Evolutionary conservation across 1,140 invertebrate genomes (phyloP).

Genomic region (Ruditapes philippinarum): DNA sequence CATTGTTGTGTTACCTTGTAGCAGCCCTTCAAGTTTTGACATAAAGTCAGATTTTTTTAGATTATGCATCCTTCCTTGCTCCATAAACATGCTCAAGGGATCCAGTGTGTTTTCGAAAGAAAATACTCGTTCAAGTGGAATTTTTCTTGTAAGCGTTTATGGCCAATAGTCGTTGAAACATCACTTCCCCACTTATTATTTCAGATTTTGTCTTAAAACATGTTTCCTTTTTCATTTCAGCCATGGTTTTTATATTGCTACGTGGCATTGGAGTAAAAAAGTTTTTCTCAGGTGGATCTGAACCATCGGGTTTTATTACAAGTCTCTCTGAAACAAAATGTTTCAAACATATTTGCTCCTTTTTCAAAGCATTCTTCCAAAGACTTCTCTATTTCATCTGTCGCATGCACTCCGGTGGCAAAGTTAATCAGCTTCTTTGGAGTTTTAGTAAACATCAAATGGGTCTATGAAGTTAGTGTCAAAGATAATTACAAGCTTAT

Average conservation of each 20-base stretch:
- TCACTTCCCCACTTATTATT: neutral
- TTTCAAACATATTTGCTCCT: neutral
- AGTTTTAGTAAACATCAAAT: neutral
- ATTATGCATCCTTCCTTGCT: neutral
- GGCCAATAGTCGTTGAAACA: slow-evolving; percentile 33
- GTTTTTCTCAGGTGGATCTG: neutral
- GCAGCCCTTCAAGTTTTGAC: neutral
- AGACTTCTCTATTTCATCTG: neutral
- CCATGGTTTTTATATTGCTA: neutral
- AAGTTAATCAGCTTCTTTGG: slow-evolving; percentile 14
- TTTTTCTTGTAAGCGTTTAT: slow-evolving; percentile 32
- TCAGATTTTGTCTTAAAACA: neutral
- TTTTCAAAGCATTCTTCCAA: neutral
- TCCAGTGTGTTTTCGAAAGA: slow-evolving; percentile 15
- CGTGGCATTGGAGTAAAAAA: neutral
- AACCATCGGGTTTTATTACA: neutral
- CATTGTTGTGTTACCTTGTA: neutral
- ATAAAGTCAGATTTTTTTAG: slow-evolving; percentile 26
- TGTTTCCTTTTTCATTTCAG: neutral
- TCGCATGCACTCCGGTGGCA: neutral
- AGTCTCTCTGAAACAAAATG: slow-evolving; percentile 9
- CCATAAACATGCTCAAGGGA: slow-evolving; percentile 19
- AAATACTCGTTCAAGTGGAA: neutral
- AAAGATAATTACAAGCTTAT: slow-evolving; percentile 21
- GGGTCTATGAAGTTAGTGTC: slow-evolving; percentile 41